Percentiles rank a stretch among this genome's conserved stretches.
Conservation (phyloP, 2,888 invertebrate species). For the Spicauda simplicius region DNA sequence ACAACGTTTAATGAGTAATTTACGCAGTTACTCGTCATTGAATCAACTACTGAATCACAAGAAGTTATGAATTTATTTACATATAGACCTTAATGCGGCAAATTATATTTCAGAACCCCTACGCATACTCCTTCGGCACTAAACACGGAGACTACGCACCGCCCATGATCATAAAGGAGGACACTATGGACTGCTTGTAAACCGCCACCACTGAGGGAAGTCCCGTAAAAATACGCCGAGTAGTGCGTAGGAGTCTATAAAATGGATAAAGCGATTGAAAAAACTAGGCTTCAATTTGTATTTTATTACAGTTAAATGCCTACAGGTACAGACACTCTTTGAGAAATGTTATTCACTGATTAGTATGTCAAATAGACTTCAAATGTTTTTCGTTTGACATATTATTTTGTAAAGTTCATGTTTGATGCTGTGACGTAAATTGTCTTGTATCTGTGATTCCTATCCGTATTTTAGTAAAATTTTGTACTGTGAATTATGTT, state of each 20-base stretch:
- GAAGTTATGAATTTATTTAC: no score
- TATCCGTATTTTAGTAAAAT: constrained; percentile 1
- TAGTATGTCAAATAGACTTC: background rate
- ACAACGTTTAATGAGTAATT: no score
- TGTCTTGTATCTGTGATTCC: background rate
- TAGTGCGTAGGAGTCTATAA: background rate
- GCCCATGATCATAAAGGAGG: constrained; percentile 85
- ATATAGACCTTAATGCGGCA: no score
- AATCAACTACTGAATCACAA: no score
- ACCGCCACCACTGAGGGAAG: background rate
- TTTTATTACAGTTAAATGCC: background rate
- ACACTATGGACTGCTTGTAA: constrained; percentile 82
- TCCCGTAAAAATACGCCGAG: background rate
- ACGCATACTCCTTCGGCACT: constrained; percentile 86
- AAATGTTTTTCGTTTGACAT: background rate
- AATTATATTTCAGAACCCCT: constrained; percentile 63
- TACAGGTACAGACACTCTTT: background rate
- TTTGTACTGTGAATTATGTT: background rate
- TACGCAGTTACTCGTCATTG: no score
- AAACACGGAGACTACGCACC: constrained; percentile 81
- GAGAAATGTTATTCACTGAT: background rate
- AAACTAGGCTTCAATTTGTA: background rate
- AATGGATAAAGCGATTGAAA: background rate
- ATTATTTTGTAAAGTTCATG: background rate
- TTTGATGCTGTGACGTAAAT: background rate